These are phyloP conservation scores for Meda fulgida DNA, from an alignment of 2,797 vertebrate species.

Conservation along the genomic window DNA sequence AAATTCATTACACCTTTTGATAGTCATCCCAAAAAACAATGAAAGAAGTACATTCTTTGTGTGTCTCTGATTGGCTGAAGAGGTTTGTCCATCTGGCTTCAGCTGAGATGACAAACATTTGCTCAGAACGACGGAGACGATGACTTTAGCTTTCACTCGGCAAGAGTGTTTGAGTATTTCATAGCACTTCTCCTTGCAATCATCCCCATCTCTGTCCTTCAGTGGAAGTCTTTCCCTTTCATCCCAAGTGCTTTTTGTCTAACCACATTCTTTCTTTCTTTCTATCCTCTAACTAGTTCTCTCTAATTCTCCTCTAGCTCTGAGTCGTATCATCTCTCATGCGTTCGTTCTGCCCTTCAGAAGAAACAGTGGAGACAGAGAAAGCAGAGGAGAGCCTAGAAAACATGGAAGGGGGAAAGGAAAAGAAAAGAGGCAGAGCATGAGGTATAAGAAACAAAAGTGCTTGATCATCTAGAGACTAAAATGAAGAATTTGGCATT, in stretches of 20 bases:
- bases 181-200: conserved; percentile 21
- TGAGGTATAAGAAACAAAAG: conserved; percentile 31
- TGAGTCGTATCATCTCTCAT: conserved; percentile 69
- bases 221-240: conserved; percentile 27
- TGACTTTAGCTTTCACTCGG: conserved; percentile 15
- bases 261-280: conserved; percentile 53
- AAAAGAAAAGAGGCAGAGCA: conserved; percentile 55
- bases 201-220: conserved; percentile 31
- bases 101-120: conserved; percentile 54
- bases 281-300: conserved; percentile 65
- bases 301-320: conserved; percentile 65
- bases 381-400: conserved; percentile 78
- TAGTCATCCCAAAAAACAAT: conserved; percentile 39
- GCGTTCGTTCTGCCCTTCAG: conserved; percentile 80
- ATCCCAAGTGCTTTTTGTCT: conserved; percentile 47
- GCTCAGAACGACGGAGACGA: neutral
- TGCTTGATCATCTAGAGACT: conserved; percentile 33
- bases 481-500: conserved; percentile 37
- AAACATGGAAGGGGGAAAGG: conserved; percentile 52
- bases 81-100: conserved; percentile 61
- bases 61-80: conserved; percentile 45
- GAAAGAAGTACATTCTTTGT: conserved; percentile 46
- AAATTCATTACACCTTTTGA: conserved; percentile 33
- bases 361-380: conserved; percentile 78
- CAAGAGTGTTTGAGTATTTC: neutral